Conservation (phyloP, 1,140 invertebrate species). For the Bombus breviceps region DNA sequence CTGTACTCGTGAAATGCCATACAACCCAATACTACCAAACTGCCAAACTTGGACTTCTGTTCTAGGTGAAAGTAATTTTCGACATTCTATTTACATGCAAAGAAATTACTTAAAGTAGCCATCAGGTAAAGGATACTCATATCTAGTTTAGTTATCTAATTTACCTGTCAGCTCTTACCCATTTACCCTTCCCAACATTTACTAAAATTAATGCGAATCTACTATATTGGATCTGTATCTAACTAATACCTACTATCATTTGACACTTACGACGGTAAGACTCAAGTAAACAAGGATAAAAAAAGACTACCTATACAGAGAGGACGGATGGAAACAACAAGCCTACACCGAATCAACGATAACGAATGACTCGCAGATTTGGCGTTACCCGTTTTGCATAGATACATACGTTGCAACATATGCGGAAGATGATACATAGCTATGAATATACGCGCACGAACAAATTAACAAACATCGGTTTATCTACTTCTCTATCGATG, state of each 20-base stretch:
- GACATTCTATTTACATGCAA: background rate
- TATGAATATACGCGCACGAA: background rate
- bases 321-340: background rate
- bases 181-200: background rate
- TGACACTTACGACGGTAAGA: no score
- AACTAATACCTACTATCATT: no score
- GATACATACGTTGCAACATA: background rate
- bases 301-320: background rate
- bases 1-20: conserved; percentile 7
- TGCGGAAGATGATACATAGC: background rate
- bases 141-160: conserved; percentile 19
- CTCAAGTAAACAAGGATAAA: background rate
- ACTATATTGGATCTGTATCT: no score
- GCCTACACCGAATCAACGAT: conserved; percentile 5
- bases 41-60: background rate
- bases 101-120: conserved; percentile 13
- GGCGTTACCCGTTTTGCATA: background rate
- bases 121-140: background rate
- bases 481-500: background rate
- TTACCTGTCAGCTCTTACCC: no score
- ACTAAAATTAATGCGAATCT: background rate
- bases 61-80: conserved; percentile 26
- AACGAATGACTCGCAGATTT: conserved; percentile 35
- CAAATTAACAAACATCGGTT: background rate
- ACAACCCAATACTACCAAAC: conserved; percentile 22